phyloP scores from a whole-genome alignment of 2,797 vertebrate genomes.

The Salmo trutta region DNA sequence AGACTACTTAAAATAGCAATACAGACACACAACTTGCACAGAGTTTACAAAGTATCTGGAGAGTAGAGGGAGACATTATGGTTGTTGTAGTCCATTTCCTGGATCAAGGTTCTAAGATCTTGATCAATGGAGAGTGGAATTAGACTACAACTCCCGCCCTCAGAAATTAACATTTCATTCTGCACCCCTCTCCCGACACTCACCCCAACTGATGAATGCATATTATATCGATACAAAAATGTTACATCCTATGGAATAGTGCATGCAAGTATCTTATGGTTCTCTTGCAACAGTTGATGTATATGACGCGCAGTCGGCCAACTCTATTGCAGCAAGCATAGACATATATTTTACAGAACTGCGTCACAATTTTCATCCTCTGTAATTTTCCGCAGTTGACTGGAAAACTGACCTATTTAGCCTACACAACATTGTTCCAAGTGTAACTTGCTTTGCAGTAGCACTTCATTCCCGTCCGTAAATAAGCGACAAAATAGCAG shows the following conservation, averaged over 20 bases:
- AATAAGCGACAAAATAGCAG: slow-evolving; percentile 38
- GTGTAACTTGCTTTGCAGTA: slow-evolving; percentile 24
- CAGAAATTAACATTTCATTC: slow-evolving; percentile 66
- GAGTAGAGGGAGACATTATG: slow-evolving; percentile 59
- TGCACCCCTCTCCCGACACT: slow-evolving; percentile 73
- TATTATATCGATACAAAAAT: slow-evolving; percentile 58
- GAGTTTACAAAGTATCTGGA: slow-evolving; percentile 84
- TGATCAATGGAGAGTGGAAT: accelerated
- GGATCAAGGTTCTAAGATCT: slow-evolving; percentile 10
- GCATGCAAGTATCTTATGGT: slow-evolving; percentile 22
- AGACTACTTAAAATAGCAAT: slow-evolving; percentile 69
- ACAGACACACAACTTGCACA: slow-evolving; percentile 78
- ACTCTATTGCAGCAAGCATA: slow-evolving; percentile 55
- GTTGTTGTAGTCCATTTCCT: slow-evolving; percentile 78
- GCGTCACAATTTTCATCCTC: slow-evolving; percentile 84
- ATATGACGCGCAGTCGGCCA: slow-evolving; percentile 47
- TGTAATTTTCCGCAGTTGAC: slow-evolving; percentile 70
- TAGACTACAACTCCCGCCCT: slow-evolving; percentile 78
- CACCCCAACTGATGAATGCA: slow-evolving; percentile 73
- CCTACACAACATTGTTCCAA: slow-evolving; percentile 21
- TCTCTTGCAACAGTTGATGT: slow-evolving; percentile 37
- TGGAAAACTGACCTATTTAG: slow-evolving; percentile 61
- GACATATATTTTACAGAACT: slow-evolving; percentile 79
- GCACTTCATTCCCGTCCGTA: neutral
- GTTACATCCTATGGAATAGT: slow-evolving; percentile 7